Base-by-base conservation (phyloP, 2,113 vertebrate genomes). In the Gnathonemus echidnorhynchus region DNA sequence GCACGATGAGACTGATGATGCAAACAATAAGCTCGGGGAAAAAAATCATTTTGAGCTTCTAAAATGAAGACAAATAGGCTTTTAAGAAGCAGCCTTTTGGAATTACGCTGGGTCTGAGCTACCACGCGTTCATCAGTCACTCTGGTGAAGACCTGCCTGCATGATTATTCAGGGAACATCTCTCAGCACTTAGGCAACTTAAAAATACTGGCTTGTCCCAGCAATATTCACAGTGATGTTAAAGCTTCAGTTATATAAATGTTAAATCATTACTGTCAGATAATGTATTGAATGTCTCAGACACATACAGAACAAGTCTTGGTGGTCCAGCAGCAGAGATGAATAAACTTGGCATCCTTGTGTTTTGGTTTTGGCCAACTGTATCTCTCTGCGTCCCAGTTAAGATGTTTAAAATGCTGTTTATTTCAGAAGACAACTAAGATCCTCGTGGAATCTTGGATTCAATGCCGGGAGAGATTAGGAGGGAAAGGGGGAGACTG, bases 381-480 rank as follows among this genome's bases (percentile, higher is more conserved):
- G 48, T 27, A 50, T 87, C 27, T 52, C 85, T 53, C 31, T 27
- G 27, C 15, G 27, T 48, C 42, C n/a, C 21, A 48, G 46, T 53
- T 87, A 27, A 52, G 86, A 87, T 50, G 27, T 87, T 87, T 53
- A 39, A 87, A 87, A 87, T 53, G 31, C 27, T 87, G 86, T 87
- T 52, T 35, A 87, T 49, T 87, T 52, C 46, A 31, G 9, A 50
- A 87, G 46, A 49, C 49, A 52, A 49, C 48, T 35, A 46, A 31
- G 62, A 49, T 89, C 13, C 46, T 45, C 11, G 31, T 50, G 74
- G 74, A 80, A 80, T 80, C 74, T 42, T 42, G 74, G 31, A 77
- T 35, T 35, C 70, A 19, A 77, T 77, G 70, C 70, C 3, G 70
- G 10, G 74, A 80, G 74, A 88, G 53, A 88, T 31, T 58, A 31